phyloP scores from a whole-genome alignment of 2,113 vertebrate genomes.

The Chamaea fasciata region DNA sequence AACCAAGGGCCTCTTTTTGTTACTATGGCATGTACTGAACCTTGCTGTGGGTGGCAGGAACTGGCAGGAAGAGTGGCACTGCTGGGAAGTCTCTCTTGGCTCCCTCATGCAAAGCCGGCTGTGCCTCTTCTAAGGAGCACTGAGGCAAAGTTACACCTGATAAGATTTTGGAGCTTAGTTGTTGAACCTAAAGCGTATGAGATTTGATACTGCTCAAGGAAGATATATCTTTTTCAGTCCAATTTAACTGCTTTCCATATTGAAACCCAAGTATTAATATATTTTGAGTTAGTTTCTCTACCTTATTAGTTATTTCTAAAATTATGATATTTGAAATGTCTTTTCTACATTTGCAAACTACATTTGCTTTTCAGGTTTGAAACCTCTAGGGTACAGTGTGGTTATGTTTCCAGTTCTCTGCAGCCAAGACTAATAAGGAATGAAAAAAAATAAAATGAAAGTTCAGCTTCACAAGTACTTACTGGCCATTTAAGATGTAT shows the following conservation, averaged over 20 bases:
- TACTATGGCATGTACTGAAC: rapidly evolving
- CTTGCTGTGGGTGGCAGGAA: neutral
- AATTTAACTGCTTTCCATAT: neutral
- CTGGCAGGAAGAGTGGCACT: neutral
- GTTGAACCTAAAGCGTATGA: neutral
- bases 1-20: rapidly evolving
- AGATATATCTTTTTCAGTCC: neutral
- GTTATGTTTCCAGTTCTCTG: neutral
- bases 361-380: neutral
- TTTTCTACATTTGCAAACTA: neutral
- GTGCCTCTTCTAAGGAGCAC: neutral
- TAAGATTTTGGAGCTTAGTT: neutral
- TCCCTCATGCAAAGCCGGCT: neutral
- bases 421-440: neutral
- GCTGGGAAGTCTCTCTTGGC: neutral
- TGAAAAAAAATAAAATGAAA: neutral
- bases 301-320: neutral
- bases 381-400: neutral
- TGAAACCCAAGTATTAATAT: neutral
- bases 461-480: neutral
- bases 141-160: neutral
- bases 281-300: neutral
- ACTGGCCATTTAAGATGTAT: neutral
- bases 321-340: neutral
- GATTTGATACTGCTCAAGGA: neutral